Evolutionary conservation across 2,888 invertebrate species (phyloP), one percentile per base, ranked within the genome.

Genomic region (Piscicola geometra): DNA sequence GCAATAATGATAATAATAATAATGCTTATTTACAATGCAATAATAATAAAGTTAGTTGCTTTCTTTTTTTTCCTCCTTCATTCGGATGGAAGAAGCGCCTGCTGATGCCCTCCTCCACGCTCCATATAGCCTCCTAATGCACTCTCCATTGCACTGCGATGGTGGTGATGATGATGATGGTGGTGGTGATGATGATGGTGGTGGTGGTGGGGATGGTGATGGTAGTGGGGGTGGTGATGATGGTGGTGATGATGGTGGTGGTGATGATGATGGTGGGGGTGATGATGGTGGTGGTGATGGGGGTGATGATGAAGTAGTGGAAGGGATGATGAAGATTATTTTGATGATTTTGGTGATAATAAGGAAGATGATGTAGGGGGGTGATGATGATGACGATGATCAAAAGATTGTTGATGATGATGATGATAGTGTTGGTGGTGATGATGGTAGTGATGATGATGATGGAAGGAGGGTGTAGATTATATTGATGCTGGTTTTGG

Each of bases 161-260:
- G 73, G 1, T 73, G 60, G 30, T 71, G 66, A 64, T 66, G 64
- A 75, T 75, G 75, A 66, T 67, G 75, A 36, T 67, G 67, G 67
- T 36, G 33, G 5, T 67, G 36, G 28, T 25, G 2, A 28, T 36
- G 35, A 41, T 36, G 75, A 18, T 60, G 66, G 3, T n/a, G 18
- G 21, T 30, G 18, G 30, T 68, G 28, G 0, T 1, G 21, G 25
- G 15, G 32, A 60, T 3, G 47, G 15, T 2, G 33, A 71, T 56
- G 75, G 68, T 75, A n/a, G n/a, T n/a, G n/a, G n/a, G n/a, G n/a
- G 41, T 35, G 71, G 41, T 71, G 71, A 50, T 35, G 41, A 41
- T 70, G 56, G 28, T 35, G 75, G 69, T 66, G n/a, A 66, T 66
- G 64, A 66, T 64, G 33, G 21, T 33, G 35, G 64, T 1, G 74